Base-by-base conservation (phyloP, 2,888 invertebrate species). In the Selenia dentaria region DNA sequence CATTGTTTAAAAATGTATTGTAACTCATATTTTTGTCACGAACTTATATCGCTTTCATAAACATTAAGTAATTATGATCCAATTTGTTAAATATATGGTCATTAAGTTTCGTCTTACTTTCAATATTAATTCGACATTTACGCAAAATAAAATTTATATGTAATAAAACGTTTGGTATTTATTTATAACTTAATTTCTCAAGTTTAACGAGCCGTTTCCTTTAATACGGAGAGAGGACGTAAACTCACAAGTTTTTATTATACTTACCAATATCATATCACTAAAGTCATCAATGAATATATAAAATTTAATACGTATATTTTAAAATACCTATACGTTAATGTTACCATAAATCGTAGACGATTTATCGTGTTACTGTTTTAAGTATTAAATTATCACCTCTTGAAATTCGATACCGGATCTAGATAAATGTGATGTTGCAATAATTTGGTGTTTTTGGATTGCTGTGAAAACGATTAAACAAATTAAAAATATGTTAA, bases 181-280 rank as follows among this genome's bases (percentile, higher is more conserved):
- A 67, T 74, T 71, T 67, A 74, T 65, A 70, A 61, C 75, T 74
- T 69, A 60, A 75, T 78, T 70, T 64, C 51, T 39, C 32, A 58
- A 46, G 60, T 69, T 75, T 76, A 75, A 79, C 71, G 62, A 74
- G 43, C 62, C 64, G 70, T 74, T 70, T 69, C 62, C 66, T 69
- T 69, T 65, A 74, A 74, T 64, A 61, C 51, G 57, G 28, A 38
- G 57, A 57, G 39, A 57, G 68, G 54, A 56, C 62, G 63, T 68
- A 64, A 47, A 67, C 60, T 63, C 54, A 54, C 35, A 55, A 45
- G 57, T 67, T 76, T 49, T 75, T 76, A 75, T 69, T 61, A 64
- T 45, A 48, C 64, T 75, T 74, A 74, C 70, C 66, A 67, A 57
- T 59, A 69, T 67, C 54, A 62, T 66, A 66, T 69, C 66, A 60